These are phyloP conservation scores for Steinernema khuongi DNA, from an alignment of 1,140 invertebrate species.

Conservation along the genomic window DNA sequence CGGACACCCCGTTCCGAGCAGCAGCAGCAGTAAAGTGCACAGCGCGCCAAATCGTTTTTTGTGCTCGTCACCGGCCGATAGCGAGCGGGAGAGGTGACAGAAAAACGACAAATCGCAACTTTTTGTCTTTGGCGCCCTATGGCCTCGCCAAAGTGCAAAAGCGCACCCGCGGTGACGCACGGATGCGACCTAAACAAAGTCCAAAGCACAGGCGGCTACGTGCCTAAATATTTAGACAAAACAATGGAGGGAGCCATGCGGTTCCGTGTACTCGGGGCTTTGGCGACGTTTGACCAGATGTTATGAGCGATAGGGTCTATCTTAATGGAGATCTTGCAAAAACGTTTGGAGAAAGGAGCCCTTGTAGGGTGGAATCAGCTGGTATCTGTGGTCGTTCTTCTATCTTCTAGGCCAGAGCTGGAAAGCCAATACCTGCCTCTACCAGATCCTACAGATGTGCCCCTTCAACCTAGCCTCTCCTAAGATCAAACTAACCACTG, in stretches of 20 bases:
- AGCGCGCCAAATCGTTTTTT: neutral
- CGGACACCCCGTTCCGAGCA: neutral
- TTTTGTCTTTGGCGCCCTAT: neutral
- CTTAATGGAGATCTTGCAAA: neutral
- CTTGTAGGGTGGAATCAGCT: neutral
- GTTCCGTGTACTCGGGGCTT: no score
- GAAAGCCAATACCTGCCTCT: no score
- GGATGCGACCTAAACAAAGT: neutral
- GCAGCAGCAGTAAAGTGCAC: slow-evolving; percentile 2
- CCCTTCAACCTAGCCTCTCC: no score
- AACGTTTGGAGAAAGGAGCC: neutral
- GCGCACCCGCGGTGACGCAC: neutral
- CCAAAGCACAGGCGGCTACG: neutral
- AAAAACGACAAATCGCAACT: slow-evolving; percentile 12
- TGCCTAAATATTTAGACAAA: neutral
- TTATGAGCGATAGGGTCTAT: neutral
- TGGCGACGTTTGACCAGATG: neutral
- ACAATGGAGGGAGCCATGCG: no score
- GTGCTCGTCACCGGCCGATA: neutral
- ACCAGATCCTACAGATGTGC: no score
- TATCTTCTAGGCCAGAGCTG: no score
- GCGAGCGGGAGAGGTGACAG: neutral
- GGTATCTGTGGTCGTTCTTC: no score
- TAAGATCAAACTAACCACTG: no score
- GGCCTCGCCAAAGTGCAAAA: neutral